Evolutionary conservation across 2,888 invertebrate species (phyloP).

Genomic region (Panopea generosa): DNA sequence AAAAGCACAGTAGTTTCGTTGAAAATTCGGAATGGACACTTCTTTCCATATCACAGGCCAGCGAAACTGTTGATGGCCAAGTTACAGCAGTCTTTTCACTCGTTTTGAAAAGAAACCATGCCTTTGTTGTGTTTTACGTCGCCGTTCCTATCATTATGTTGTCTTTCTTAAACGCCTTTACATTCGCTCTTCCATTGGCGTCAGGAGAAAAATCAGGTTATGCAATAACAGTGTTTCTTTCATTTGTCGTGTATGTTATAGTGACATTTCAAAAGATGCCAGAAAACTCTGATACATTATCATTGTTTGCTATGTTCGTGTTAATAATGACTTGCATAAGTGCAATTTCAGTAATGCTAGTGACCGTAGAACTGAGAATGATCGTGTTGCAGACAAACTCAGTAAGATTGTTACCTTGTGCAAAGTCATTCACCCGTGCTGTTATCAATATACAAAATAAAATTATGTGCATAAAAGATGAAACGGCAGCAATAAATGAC

Average conservation of each 20-base stretch:
- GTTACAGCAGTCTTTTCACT: conserved; percentile 34
- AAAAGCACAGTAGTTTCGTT: conserved; percentile 34
- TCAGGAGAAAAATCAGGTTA: conserved; percentile 51
- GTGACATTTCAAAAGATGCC: conserved; percentile 57
- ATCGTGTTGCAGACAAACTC: conserved; percentile 16
- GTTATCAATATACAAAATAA: conserved; percentile 24
- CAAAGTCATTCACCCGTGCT: conserved; percentile 16
- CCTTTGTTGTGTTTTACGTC: conserved; percentile 47
- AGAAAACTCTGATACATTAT: conserved; percentile 48
- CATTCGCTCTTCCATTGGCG: conserved; percentile 42
- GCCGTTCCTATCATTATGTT: conserved; percentile 47
- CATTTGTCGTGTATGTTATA: conserved; percentile 54
- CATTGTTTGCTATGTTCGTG: conserved; percentile 46
- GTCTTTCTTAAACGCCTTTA: conserved; percentile 36
- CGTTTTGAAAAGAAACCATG: conserved; percentile 34
- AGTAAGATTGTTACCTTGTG: conserved; percentile 23
- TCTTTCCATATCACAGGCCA: conserved; percentile 16
- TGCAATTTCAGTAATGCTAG: conserved; percentile 37
- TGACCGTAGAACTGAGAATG: conserved; percentile 44
- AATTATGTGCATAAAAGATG: conserved; percentile 26
- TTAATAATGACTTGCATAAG: conserved; percentile 37
- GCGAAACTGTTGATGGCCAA: conserved; percentile 29
- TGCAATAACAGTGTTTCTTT: conserved; percentile 49
- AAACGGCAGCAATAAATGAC: neutral
- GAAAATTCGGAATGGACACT: conserved; percentile 54